These are phyloP conservation scores for Notolabrus celidotus DNA, from an alignment of 2,797 vertebrate genomes.

Conservation along the genomic window DNA sequence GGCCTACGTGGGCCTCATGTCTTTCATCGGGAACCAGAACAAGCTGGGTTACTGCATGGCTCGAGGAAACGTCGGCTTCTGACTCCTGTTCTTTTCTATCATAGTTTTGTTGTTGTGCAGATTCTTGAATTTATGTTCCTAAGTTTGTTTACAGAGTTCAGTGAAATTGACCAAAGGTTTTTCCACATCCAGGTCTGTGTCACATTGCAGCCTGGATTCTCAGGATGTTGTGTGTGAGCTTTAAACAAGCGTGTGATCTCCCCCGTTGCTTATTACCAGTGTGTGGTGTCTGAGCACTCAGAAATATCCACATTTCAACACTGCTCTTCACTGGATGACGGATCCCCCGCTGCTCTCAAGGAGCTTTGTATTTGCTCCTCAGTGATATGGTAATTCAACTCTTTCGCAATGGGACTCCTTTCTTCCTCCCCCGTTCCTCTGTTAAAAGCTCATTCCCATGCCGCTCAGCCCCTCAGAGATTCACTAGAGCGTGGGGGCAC, in stretches of 20 bases:
- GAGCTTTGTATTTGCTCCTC: conserved; percentile 70
- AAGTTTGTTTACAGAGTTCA: conserved; percentile 19
- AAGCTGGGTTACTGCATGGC: conserved; percentile 89
- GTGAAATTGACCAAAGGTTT: conserved; percentile 19
- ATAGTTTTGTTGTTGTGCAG: not conserved
- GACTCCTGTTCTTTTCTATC: not conserved
- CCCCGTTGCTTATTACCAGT: conserved; percentile 44
- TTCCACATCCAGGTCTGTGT: conserved; percentile 24
- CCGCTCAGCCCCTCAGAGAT: conserved; percentile 68
- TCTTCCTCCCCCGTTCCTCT: conserved; percentile 64
- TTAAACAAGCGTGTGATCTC: conserved; percentile 43
- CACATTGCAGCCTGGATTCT: conserved; percentile 16
- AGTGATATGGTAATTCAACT: conserved; percentile 74
- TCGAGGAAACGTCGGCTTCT: conserved; percentile 88
- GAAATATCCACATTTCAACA: conserved; percentile 72
- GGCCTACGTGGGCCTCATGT: conserved; percentile 86
- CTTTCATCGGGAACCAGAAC: conserved; percentile 88
- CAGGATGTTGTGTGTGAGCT: conserved; percentile 37
- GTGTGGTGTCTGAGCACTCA: conserved; percentile 48
- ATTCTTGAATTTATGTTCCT: not conserved
- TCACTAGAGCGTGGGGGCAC: conserved; percentile 71
- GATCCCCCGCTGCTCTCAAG: conserved; percentile 59
- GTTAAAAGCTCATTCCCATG: conserved; percentile 68
- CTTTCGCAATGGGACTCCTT: conserved; percentile 70
- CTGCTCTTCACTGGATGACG: conserved; percentile 59